These are phyloP conservation scores for Poecile montanus DNA, from an alignment of 2,797 vertebrate species.

Conservation along the genomic window DNA sequence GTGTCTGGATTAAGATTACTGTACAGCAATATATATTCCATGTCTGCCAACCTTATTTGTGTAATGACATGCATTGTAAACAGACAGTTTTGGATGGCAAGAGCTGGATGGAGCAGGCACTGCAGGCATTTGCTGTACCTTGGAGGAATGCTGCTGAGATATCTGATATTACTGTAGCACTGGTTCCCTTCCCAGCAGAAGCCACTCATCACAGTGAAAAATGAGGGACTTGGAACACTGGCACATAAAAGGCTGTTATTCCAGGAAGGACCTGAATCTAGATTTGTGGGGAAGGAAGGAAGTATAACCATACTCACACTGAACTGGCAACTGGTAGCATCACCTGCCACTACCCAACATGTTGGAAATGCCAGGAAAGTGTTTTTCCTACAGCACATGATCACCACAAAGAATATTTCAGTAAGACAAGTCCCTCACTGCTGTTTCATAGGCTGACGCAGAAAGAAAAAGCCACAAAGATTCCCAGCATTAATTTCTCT, in stretches of 20 bases:
- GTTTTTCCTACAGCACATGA: not conserved
- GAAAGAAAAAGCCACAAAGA: not conserved
- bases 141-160: not conserved
- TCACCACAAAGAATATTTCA: not conserved
- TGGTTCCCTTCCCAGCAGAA: not conserved
- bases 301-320: not conserved
- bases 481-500: not conserved
- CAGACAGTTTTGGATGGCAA: not conserved
- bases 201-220: not conserved
- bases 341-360: not conserved
- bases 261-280: not conserved
- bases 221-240: not conserved
- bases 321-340: not conserved
- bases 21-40: not conserved
- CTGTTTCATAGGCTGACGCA: not conserved
- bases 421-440: not conserved
- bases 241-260: not conserved
- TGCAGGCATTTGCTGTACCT: not conserved
- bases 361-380: not conserved
- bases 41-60: not conserved
- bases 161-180: not conserved
- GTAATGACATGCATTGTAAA: not conserved
- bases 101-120: not conserved
- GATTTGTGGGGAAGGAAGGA: not conserved
- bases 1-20: not conserved